phyloP scores from a whole-genome alignment of 2,888 invertebrate species.

The Hydroisotoma schaefferi region DNA sequence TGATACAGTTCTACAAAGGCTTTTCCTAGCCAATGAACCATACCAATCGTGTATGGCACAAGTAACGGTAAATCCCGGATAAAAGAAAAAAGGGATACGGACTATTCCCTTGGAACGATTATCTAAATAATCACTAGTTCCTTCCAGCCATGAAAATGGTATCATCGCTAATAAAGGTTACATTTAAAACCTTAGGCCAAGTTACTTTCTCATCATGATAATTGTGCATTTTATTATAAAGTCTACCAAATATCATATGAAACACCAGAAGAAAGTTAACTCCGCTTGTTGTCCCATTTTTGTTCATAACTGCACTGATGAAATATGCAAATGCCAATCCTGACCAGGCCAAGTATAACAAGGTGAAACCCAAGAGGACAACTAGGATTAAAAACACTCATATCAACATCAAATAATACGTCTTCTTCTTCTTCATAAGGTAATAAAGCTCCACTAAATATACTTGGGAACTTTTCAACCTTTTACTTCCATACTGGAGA shows the following conservation, averaged over 20 bases:
- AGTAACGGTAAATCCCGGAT: slow-evolving; percentile 24
- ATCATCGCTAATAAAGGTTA: background rate
- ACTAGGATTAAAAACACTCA: slow-evolving; percentile 1
- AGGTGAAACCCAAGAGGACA: slow-evolving; percentile 5
- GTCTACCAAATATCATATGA: slow-evolving; percentile 21
- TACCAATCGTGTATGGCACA: slow-evolving; percentile 23
- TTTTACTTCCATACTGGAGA: background rate
- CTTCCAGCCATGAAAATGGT: slow-evolving; percentile 1
- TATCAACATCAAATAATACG: no score
- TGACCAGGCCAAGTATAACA: slow-evolving; percentile 38
- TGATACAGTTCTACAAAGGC: background rate
- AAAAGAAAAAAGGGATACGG: slow-evolving; percentile 12
- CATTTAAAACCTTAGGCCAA: background rate
- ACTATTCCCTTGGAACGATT: background rate
- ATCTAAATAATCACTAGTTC: background rate
- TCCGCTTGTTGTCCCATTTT: no score
- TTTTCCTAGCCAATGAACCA: slow-evolving; percentile 3
- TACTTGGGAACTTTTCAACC: background rate
- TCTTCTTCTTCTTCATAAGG: background rate
- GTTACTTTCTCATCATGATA: background rate
- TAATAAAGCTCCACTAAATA: background rate
- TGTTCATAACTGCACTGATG: no score
- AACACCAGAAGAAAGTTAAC: slow-evolving; percentile 22
- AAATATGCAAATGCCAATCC: slow-evolving; percentile 32
- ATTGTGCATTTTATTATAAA: no score